These are phyloP conservation scores for Crenuchus spilurus DNA, from an alignment of 2,797 vertebrate genomes.

Conservation along the genomic window DNA sequence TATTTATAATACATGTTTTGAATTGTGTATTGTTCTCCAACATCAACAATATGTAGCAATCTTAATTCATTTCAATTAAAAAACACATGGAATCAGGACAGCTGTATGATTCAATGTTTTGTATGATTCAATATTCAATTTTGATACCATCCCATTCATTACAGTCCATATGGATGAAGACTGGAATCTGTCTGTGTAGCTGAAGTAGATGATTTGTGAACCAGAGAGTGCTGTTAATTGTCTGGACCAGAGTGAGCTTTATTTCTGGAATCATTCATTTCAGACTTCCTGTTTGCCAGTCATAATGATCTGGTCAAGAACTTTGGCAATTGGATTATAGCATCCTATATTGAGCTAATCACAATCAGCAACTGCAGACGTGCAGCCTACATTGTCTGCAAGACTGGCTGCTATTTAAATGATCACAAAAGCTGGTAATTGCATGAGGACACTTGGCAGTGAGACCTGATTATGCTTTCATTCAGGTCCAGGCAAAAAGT, in stretches of 20 bases:
- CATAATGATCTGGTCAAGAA: conserved; percentile 31
- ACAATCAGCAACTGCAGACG: conserved; percentile 28
- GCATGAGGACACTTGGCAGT: conserved; percentile 3
- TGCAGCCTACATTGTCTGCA: conserved; percentile 9
- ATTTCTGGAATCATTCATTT: too few species aligned
- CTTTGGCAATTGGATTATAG: conserved; percentile 32
- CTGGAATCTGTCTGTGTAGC: background rate
- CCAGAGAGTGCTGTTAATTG: conserved; percentile 5
- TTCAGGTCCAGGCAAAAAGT: background rate
- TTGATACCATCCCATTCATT: background rate
- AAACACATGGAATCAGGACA: background rate
- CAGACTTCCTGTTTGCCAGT: conserved; percentile 31
- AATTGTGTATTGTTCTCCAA: too few species aligned
- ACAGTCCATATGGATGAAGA: background rate
- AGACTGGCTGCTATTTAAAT: background rate
- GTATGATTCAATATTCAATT: background rate
- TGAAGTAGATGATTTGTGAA: background rate
- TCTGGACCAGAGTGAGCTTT: background rate
- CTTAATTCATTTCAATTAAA: background rate
- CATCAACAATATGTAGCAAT: background rate
- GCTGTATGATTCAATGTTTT: background rate
- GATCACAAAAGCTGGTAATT: conserved; percentile 15
- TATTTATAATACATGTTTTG: too few species aligned
- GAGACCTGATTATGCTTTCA: conserved; percentile 5
- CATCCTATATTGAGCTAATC: conserved; percentile 26